Conservation (phyloP, 1,140 invertebrate genomes). For the Diabrotica virgifera region DNA sequence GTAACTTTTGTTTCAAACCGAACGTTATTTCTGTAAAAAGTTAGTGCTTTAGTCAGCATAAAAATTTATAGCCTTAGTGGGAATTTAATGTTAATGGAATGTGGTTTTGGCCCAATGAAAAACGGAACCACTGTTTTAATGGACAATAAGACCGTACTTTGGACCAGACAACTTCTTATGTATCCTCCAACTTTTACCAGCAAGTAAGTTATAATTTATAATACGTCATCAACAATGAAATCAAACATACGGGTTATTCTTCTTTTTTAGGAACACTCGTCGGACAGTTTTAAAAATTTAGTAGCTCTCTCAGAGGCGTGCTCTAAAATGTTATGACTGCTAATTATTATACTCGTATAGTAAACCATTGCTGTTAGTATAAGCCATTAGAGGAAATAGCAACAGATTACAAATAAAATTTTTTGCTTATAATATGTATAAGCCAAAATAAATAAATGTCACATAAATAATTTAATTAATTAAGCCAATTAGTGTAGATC, state of each 20-base stretch:
- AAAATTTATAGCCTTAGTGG: slow-evolving; percentile 41
- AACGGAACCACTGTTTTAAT: slow-evolving; percentile 44
- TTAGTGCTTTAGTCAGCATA: slow-evolving; percentile 24
- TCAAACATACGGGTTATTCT: slow-evolving; percentile 33
- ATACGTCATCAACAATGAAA: slow-evolving; percentile 39
- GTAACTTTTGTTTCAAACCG: not conserved
- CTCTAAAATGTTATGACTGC: no score
- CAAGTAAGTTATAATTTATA: slow-evolving; percentile 43
- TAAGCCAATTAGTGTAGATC: no score
- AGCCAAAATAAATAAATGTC: no score
- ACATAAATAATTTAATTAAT: no score
- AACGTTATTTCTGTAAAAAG: slow-evolving; percentile 20
- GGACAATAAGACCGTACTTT: slow-evolving; percentile 45
- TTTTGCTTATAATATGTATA: no score
- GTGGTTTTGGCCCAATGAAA: slow-evolving; percentile 39
- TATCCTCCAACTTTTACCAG: slow-evolving; percentile 24
- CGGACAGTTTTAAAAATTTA: not conserved
- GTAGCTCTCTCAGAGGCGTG: no score
- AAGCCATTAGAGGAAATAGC: no score
- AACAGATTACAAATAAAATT: no score
- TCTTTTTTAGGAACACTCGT: not conserved
- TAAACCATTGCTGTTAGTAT: no score
- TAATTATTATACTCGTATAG: no score
- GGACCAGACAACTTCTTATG: slow-evolving; percentile 42
- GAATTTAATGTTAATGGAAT: slow-evolving; percentile 43